Percentiles rank a stretch among this genome's conserved stretches.
phyloP scores from a whole-genome alignment of 2,113 vertebrate species.

The Channa maculata region DNA sequence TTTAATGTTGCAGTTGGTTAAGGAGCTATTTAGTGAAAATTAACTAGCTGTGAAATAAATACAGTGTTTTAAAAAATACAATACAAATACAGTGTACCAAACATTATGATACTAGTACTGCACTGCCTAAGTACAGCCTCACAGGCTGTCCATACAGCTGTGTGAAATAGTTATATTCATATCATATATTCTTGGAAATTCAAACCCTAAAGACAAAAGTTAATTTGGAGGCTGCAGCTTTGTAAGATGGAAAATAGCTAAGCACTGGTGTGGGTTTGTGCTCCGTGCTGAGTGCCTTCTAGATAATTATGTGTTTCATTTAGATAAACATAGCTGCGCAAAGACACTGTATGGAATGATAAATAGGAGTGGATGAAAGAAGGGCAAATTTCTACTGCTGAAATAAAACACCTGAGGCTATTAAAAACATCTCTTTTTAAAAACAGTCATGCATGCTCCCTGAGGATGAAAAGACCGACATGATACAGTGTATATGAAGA shows the following conservation, averaged over 20 bases:
- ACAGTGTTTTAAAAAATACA: too few relatives aligned
- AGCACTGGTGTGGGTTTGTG: not conserved
- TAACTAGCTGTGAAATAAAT: too few relatives aligned
- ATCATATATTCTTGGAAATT: not conserved
- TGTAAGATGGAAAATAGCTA: not conserved
- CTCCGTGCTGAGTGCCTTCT: conserved; percentile 6
- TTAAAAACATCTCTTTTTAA: conserved; percentile 10
- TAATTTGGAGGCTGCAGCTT: not conserved
- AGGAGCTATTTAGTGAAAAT: too few relatives aligned
- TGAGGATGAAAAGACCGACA: conserved; percentile 36
- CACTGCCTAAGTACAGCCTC: too few relatives aligned
- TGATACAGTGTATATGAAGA: conserved; percentile 29
- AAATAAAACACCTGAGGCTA: not conserved
- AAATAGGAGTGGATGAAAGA: not conserved
- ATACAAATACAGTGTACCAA: too few relatives aligned
- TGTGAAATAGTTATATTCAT: not conserved
- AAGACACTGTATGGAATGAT: not conserved
- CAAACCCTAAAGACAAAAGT: not conserved
- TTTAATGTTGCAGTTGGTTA: too few relatives aligned
- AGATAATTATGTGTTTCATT: conserved; percentile 32
- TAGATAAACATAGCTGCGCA: conserved; percentile 23
- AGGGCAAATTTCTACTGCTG: not conserved
- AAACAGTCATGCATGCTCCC: conserved; percentile 9
- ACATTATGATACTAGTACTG: too few relatives aligned
- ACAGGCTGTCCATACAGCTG: not conserved